Base-by-base conservation (phyloP, 2,797 vertebrate species). In the Arrhamphus sclerolepis region DNA sequence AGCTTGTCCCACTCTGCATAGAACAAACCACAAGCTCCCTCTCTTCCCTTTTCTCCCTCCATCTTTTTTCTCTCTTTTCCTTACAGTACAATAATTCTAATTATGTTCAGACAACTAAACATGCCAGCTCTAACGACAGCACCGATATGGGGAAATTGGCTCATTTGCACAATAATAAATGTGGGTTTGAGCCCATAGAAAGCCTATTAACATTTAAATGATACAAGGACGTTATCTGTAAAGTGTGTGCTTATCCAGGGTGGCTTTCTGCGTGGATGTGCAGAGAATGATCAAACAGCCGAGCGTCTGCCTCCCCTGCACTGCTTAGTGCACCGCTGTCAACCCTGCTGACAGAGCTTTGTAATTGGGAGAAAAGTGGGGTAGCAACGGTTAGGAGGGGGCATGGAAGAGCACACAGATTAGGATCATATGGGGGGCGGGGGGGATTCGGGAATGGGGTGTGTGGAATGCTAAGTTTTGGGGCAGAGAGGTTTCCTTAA, bases 111-210 rank as follows among this genome's bases (percentile, higher is more conserved):
- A 89, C 87, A 90, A 87, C 87, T 89, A 89, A 90, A 90, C 89
- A 90, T 86, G 85, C 87, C 83, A 75, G 81, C 79, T 87, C 84
- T 85, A 88, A 90, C 72, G 84, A 87, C 80, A 79, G 84, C 76
- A 78, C 62, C 86, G 89, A 90, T 89, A 89, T 72, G 83, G 62
- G 76, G 73, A 86, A 90, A 90, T 92, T 88, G 80, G 85, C 83
- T 90, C 73, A 91, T 90, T 91, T 90, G 85, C 89, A 91, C 89
- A 89, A 90, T 87, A 89, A 92, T 90, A 90, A 86, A 88, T 88
- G 82, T 88, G 84, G 75, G 82, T 90, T 90, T 80, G 81, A 88
- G 84, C 85, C 86, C 81, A 87, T 85, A 83, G 75, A 90, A 90
- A 90, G 82, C 77, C 81, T 82, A 92, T 92, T 91, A 91, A 89